These are phyloP conservation scores for Acrossocheilus fasciatus DNA, from an alignment of 2,797 vertebrate genomes.

Conservation along the genomic window DNA sequence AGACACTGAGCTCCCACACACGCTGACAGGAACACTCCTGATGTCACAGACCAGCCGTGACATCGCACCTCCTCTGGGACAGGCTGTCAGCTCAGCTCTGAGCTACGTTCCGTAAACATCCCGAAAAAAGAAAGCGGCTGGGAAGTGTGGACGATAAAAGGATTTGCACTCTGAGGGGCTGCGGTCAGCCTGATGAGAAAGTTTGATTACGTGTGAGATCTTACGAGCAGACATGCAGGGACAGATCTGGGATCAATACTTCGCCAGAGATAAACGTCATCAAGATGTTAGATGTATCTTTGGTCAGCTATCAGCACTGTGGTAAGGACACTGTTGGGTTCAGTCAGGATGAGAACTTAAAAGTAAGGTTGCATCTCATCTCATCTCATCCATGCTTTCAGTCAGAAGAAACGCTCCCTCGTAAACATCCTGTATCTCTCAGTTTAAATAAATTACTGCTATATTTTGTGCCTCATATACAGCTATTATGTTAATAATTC, in stretches of 20 bases:
- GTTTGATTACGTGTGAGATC: conserved; percentile 15
- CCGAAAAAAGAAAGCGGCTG: conserved; percentile 29
- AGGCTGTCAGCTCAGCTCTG: conserved; percentile 58
- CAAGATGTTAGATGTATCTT: background rate
- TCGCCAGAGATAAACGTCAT: conserved; percentile 19
- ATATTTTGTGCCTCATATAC: conserved; percentile 18
- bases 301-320: conserved; percentile 4
- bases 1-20: conserved; percentile 41
- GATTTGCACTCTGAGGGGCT: background rate
- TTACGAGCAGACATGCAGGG: background rate
- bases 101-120: conserved; percentile 47
- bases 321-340: conserved; percentile 5
- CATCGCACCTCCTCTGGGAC: conserved; percentile 59
- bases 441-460: conserved; percentile 46
- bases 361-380: conserved; percentile 7
- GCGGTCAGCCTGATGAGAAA: background rate
- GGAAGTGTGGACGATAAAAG: conserved; percentile 17
- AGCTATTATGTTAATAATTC: conserved; percentile 26
- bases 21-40: conserved; percentile 55
- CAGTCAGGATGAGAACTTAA: background rate
- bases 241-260: conserved; percentile 1
- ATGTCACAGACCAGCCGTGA: conserved; percentile 60
- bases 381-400: conserved; percentile 10
- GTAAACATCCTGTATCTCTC: conserved; percentile 31
- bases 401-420: conserved; percentile 1